phyloP scores from a whole-genome alignment of 2,888 invertebrate genomes.

The Polydrusus cervinus region DNA sequence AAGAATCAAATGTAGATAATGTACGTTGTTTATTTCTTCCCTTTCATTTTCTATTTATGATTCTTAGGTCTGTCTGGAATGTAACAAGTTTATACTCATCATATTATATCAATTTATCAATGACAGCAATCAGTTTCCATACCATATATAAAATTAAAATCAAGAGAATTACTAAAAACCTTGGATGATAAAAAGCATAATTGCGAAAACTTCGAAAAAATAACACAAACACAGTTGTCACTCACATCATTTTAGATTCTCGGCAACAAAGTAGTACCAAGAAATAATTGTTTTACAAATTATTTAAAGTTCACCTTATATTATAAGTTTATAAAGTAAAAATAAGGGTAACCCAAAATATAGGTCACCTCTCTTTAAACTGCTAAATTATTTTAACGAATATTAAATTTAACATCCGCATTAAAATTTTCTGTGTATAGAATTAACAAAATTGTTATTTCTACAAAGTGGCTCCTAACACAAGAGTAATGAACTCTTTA shows the following conservation, averaged over 20 bases:
- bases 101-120: no score
- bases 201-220: not conserved
- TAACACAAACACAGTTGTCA: not conserved
- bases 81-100: no score
- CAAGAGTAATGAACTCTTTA: not conserved
- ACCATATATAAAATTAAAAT: no score
- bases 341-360: not conserved
- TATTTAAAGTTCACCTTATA: not conserved
- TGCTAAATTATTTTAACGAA: not conserved
- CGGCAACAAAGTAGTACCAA: conserved; percentile 16
- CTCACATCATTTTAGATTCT: not conserved
- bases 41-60: no score
- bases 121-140: no score
- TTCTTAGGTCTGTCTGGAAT: no score
- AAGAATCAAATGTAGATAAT: no score
- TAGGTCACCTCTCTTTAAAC: not conserved
- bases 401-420: conserved; percentile 19
- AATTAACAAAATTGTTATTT: conserved; percentile 28
- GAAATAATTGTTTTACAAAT: not conserved
- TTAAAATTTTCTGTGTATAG: not conserved
- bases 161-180: no score
- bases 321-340: no score
- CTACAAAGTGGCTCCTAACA: not conserved
- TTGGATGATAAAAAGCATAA: no score
- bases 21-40: no score